Conservation (phyloP, 2,888 invertebrate species). For the Lysandra coridon region DNA sequence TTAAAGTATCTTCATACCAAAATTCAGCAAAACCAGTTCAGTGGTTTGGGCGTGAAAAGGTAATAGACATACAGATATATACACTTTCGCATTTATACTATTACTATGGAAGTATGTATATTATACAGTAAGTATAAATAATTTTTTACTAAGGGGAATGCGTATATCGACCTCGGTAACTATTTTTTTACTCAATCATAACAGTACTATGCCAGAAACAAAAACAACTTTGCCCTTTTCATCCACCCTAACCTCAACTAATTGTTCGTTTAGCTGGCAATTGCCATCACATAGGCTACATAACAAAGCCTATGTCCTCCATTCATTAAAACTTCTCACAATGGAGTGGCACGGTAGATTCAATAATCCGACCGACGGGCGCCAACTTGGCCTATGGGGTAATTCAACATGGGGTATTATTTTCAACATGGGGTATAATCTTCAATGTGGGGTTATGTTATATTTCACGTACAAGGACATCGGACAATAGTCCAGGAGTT, state of each 20-base stretch:
- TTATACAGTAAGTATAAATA: too few species aligned
- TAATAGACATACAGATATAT: too few species aligned
- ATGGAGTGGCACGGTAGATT: slow-evolving; percentile 63
- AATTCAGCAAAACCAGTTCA: too few species aligned
- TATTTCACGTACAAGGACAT: slow-evolving; percentile 52
- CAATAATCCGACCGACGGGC: slow-evolving; percentile 59
- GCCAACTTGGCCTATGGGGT: slow-evolving; percentile 49
- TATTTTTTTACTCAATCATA: neutral
- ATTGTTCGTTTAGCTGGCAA: slow-evolving; percentile 25
- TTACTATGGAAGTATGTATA: too few species aligned
- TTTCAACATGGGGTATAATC: neutral
- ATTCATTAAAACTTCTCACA: slow-evolving; percentile 73
- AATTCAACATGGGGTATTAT: neutral
- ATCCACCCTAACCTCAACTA: slow-evolving; percentile 22
- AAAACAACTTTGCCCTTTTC: slow-evolving; percentile 1
- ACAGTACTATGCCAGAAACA: neutral
- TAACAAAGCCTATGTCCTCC: slow-evolving; percentile 38
- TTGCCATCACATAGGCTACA: neutral
- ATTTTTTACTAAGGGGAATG: too few species aligned
- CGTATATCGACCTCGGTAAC: too few species aligned
- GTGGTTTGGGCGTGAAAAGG: too few species aligned
- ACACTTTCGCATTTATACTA: too few species aligned
- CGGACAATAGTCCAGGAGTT: slow-evolving; percentile 28
- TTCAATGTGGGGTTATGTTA: neutral
- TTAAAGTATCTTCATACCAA: too few species aligned